A percentile compares a stretch with the other conserved stretches of the same genome.
Evolutionary conservation across 2,888 invertebrate genomes (phyloP).

Genomic region (Nymphalis polychloros): DNA sequence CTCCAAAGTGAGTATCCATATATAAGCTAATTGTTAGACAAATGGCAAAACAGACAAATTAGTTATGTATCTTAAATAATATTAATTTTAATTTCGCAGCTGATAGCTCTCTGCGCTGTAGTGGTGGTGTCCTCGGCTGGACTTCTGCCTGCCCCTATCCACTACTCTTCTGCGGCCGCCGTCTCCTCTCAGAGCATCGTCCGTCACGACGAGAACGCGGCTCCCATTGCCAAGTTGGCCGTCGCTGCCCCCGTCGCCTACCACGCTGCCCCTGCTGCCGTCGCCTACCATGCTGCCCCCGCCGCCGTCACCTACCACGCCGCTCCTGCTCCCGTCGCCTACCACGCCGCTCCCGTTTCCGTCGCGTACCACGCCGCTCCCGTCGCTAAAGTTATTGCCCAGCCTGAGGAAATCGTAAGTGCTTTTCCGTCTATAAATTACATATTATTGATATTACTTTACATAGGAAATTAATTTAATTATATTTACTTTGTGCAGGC

Average conservation of each 20-base stretch:
- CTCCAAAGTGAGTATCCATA: conserved; percentile 64
- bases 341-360: no score
- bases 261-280: conserved; percentile 48
- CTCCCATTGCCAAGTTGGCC: conserved; percentile 39
- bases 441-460: no score
- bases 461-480: no score
- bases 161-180: conserved; percentile 52
- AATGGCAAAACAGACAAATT: no score
- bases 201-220: conserved; percentile 39
- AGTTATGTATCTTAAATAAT: no score
- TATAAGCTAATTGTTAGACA: no score
- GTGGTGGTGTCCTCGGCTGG: conserved; percentile 49
- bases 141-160: conserved; percentile 55
- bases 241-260: conserved; percentile 47
- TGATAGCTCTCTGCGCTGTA: conserved; percentile 42
- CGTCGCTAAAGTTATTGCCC: conserved; percentile 51
- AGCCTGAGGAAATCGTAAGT: conserved; percentile 25
- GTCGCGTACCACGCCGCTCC: conserved; percentile 36
- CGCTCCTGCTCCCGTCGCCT: conserved; percentile 25
- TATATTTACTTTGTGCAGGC: no score
- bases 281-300: conserved; percentile 44
- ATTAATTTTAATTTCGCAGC: no score
- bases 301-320: conserved; percentile 12
- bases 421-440: no score
- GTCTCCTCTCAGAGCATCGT: conserved; percentile 50